phyloP scores from a whole-genome alignment of 1,140 invertebrate genomes.

The Drosophila lini region DNA sequence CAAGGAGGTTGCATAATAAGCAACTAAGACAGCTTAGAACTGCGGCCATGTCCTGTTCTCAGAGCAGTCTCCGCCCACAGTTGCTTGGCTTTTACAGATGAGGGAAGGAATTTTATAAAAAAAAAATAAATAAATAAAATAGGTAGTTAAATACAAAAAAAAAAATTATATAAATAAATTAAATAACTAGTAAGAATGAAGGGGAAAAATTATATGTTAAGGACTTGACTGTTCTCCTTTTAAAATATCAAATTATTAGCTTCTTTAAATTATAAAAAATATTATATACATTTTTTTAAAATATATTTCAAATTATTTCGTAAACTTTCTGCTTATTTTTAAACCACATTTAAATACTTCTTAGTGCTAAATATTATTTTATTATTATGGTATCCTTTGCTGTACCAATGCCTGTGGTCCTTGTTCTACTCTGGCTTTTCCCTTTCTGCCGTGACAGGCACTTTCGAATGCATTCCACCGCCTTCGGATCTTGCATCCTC shows the following conservation, averaged over 20 bases:
- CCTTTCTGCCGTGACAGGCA: constrained; percentile 69
- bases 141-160: background rate
- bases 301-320: background rate
- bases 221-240: background rate
- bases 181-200: background rate
- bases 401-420: constrained; percentile 1
- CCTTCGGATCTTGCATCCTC: constrained; percentile 9
- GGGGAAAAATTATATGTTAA: background rate
- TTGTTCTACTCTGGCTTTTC: constrained; percentile 41
- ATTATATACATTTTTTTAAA: too few species aligned
- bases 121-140: constrained; percentile 5
- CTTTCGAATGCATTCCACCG: constrained; percentile 66
- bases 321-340: background rate
- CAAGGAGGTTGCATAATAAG: constrained; percentile 67
- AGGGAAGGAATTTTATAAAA: background rate
- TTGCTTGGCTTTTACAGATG: constrained; percentile 3
- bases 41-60: constrained; percentile 60
- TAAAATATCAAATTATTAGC: too few species aligned
- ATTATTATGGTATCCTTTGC: constrained; percentile 1
- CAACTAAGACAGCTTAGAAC: constrained; percentile 79
- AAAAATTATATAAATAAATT: background rate
- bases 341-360: background rate
- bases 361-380: background rate
- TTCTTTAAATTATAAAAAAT: background rate
- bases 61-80: background rate